Conservation (phyloP, 2,888 invertebrate species). For the Fragum sueziense region DNA sequence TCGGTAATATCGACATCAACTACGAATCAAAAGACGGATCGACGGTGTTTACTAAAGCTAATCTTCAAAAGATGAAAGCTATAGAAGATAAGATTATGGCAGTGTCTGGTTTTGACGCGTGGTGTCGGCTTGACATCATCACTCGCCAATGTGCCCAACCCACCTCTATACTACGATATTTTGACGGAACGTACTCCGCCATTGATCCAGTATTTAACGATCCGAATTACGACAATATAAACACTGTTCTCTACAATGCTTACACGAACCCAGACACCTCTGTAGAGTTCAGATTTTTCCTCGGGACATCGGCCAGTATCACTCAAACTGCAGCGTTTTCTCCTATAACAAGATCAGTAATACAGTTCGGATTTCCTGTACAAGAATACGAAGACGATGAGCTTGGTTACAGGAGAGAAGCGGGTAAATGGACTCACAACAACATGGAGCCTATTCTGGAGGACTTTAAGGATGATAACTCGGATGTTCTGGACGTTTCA, state of each 20-base stretch:
- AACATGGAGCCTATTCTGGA: conserved; percentile 32
- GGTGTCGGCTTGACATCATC: neutral
- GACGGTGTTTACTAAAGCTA: conserved; percentile 6
- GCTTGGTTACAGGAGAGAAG: conserved; percentile 6
- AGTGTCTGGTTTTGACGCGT: neutral
- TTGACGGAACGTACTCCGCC: conserved; percentile 68
- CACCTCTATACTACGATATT: conserved; percentile 66
- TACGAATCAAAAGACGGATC: conserved; percentile 5
- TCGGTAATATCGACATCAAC: conserved; percentile 10
- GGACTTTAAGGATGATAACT: conserved; percentile 19
- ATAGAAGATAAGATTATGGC: neutral
- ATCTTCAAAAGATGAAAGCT: neutral
- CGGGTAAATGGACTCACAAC: conserved; percentile 15
- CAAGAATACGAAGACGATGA: conserved; percentile 17
- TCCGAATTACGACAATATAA: conserved; percentile 65
- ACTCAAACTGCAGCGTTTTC: conserved; percentile 39
- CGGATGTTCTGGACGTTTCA: conserved; percentile 55
- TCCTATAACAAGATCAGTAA: conserved; percentile 55
- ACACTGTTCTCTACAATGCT: conserved; percentile 62
- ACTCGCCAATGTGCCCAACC: conserved; percentile 4
- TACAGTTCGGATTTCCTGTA: conserved; percentile 60
- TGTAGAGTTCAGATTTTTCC: conserved; percentile 59
- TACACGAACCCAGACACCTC: conserved; percentile 58
- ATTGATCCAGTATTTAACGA: conserved; percentile 67
- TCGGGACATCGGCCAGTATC: conserved; percentile 57